Base-by-base conservation (phyloP, 2,113 vertebrate genomes). In the Crotalus viridis region DNA sequence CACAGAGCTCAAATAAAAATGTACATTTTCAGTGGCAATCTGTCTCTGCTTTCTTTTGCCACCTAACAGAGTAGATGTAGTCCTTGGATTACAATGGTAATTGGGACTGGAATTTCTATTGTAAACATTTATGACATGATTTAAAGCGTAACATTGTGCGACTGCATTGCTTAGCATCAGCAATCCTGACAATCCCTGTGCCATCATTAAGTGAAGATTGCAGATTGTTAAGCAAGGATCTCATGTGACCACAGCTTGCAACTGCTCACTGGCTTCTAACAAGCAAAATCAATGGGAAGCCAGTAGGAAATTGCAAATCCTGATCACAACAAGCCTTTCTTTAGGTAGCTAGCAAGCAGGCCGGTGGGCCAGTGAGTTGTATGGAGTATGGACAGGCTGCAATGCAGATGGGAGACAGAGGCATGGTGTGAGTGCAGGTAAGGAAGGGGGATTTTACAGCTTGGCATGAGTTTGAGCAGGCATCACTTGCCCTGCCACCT, bases 1-100 rank as follows among this genome's bases (percentile, higher is more conserved):
- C 55, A 22, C 88, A 90, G 24, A 55, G 90, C 93, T 64, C 59
- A 91, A 13, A 89, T 55, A 91, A 89, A 94, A 90, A 92, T 3
- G 15, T 28, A 89, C 93, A 69, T 43, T 21, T 56, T 90, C 43
- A 93, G 39, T 0, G 7, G 94, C 33, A 93, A 55, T 0, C 0
- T 19, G n/a, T 1, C 10, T 48, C 7, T 90, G 89, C 93, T 39
- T 69, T 92, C 51, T 54, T 87, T 43, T 74, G 46, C 15, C 74
- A 43, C 39, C 33, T 69, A 33, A 69, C 64, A 33, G 26, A 64
- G 5, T 33, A 69, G 28, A 15, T 1, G 59, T 28, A 12, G 59
- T 61, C 24, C 59, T 61, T 61, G 59, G 24, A 61, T 61, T 61
- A 61, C 59, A 24, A 61, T 26, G 3, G 61, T n/a, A n/a, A 69